phyloP scores from a whole-genome alignment of 2,888 invertebrate genomes.

The Gastracanthus pulcherrimus region DNA sequence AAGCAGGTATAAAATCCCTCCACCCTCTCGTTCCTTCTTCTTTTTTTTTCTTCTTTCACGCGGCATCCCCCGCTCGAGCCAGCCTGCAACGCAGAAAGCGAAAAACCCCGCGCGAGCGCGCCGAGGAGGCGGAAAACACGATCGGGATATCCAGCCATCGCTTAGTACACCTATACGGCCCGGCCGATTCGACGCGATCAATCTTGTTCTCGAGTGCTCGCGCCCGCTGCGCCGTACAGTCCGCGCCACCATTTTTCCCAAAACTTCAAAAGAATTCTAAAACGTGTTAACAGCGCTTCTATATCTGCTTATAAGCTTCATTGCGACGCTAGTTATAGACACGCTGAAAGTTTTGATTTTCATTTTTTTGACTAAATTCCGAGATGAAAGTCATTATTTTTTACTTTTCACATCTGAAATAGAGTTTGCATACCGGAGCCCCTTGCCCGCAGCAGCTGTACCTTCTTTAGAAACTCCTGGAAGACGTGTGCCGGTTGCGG shows the following conservation, averaged over 20 bases:
- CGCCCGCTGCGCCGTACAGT: too few relatives aligned
- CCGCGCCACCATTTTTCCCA: not conserved
- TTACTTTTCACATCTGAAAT: too few relatives aligned
- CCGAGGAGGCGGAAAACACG: slow-evolving; percentile 1
- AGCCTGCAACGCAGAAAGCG: not conserved
- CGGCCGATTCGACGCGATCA: slow-evolving; percentile 65
- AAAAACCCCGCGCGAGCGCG: not conserved
- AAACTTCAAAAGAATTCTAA: not conserved
- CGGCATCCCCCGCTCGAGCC: too few relatives aligned
- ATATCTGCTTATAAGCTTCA: too few relatives aligned
- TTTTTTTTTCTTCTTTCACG: too few relatives aligned
- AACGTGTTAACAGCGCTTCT: not conserved
- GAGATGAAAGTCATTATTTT: too few relatives aligned
- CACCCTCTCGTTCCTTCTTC: not conserved
- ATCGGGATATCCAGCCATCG: slow-evolving; percentile 57
- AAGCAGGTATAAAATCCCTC: not conserved
- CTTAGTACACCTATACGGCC: slow-evolving; percentile 52
- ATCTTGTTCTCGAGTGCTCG: slow-evolving; percentile 59
- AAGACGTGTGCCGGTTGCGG: not conserved
- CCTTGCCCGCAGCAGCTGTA: not conserved
- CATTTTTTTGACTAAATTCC: too few relatives aligned
- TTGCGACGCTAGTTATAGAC: too few relatives aligned
- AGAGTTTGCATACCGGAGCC: too few relatives aligned
- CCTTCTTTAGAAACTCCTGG: not conserved
- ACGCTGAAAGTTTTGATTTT: too few relatives aligned